phyloP scores from a whole-genome alignment of 2,113 vertebrate genomes.

The Isichthys henryi region DNA sequence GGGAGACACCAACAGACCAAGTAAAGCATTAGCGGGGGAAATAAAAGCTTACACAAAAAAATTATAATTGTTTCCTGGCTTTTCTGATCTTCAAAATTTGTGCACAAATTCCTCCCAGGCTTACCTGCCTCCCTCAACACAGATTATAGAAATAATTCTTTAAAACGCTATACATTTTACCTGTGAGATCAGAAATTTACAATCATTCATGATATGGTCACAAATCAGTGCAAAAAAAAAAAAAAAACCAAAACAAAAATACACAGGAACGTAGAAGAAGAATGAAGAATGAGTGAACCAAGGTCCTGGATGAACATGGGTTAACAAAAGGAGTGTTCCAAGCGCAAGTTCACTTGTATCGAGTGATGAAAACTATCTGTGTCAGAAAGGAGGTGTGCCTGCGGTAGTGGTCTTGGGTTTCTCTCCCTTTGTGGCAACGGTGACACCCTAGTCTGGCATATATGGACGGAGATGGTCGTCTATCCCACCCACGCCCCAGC shows the following conservation, averaged over 20 bases:
- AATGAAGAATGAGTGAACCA: constrained; percentile 55
- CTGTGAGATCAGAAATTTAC: constrained; percentile 58
- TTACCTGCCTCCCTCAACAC: constrained; percentile 50
- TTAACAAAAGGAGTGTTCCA: constrained; percentile 90
- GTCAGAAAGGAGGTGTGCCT: constrained; percentile 73
- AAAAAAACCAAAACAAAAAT: neutral
- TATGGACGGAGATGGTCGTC: constrained; percentile 97
- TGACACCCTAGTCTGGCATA: constrained; percentile 88
- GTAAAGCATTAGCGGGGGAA: constrained; percentile 71
- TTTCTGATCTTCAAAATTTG: constrained; percentile 29
- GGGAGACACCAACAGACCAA: constrained; percentile 80
- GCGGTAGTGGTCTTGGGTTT: constrained; percentile 71
- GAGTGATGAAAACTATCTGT: constrained; percentile 59
- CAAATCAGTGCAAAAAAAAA: constrained; percentile 5
- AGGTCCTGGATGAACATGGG: constrained; percentile 73
- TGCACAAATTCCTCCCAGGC: constrained; percentile 41
- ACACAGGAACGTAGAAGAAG: constrained; percentile 35
- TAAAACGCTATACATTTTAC: constrained; percentile 53
- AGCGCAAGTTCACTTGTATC: constrained; percentile 92
- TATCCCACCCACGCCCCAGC: constrained; percentile 93
- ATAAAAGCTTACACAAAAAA: constrained; percentile 44
- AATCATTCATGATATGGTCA: constrained; percentile 63
- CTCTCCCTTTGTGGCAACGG: constrained; percentile 75
- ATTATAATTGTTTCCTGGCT: constrained; percentile 41
- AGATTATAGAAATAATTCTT: constrained; percentile 67